Conservation (phyloP, 1,140 invertebrate species). For the Listronotus bonariensis region DNA sequence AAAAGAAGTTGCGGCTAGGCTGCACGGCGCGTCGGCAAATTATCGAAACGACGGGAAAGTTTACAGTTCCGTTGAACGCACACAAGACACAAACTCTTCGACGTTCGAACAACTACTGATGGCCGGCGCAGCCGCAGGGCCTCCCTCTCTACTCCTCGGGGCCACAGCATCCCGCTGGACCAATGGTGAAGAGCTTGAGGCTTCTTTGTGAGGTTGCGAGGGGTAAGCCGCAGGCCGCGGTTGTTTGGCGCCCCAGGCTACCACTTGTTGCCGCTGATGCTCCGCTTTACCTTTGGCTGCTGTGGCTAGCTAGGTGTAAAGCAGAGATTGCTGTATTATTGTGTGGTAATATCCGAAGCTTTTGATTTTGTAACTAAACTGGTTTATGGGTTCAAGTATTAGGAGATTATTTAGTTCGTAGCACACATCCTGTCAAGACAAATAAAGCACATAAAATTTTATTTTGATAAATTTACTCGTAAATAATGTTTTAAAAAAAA, state of each 20-base stretch:
- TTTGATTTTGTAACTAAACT: constrained; percentile 35
- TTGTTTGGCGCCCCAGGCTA: constrained; percentile 42
- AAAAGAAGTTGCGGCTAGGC: constrained; percentile 1
- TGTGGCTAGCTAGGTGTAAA: constrained; percentile 4
- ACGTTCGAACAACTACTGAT: constrained; percentile 50
- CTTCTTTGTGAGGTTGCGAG: constrained; percentile 39
- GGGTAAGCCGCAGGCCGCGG: constrained; percentile 34
- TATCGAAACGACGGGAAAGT: constrained; percentile 15
- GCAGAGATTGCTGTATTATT: constrained; percentile 17
- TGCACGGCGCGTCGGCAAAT: neutral
- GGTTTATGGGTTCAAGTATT: constrained; percentile 32
- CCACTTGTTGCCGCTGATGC: constrained; percentile 41
- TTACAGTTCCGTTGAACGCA: constrained; percentile 7
- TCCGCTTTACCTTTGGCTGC: constrained; percentile 26
- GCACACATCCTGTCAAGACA: too few relatives aligned
- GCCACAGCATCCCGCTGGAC: constrained; percentile 49
- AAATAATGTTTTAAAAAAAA: too few relatives aligned
- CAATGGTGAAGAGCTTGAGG: constrained; percentile 44
- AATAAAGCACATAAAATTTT: too few relatives aligned
- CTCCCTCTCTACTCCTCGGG: constrained; percentile 46
- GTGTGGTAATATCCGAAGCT: constrained; percentile 23
- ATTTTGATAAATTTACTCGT: too few relatives aligned
- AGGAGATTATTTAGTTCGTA: neutral
- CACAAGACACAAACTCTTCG: constrained; percentile 38
- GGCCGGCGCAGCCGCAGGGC: constrained; percentile 50